Percentiles rank a stretch among this genome's conserved stretches.
Evolutionary conservation across 2,888 invertebrate species (phyloP).

Genomic region (Bibio marci): DNA sequence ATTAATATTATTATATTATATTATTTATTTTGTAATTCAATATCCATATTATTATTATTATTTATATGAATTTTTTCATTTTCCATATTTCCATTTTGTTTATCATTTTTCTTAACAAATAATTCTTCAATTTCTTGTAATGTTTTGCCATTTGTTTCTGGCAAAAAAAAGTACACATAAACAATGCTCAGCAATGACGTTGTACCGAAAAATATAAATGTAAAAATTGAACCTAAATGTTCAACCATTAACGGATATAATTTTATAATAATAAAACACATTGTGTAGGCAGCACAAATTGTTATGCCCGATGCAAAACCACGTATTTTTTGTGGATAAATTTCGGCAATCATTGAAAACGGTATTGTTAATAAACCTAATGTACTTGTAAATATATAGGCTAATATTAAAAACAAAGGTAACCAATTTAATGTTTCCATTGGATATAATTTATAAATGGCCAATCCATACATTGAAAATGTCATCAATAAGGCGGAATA

Average conservation of each 20-base stretch:
- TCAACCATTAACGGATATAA: slow-evolving; percentile 42
- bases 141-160: slow-evolving; percentile 52
- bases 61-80: too few relatives aligned
- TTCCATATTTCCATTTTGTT: too few relatives aligned
- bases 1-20: too few relatives aligned
- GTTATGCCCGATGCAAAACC: slow-evolving; percentile 50
- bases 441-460: slow-evolving; percentile 27
- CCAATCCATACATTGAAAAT: slow-evolving; percentile 37
- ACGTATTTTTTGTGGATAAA: slow-evolving; percentile 43
- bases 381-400: slow-evolving; percentile 30
- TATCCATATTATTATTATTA: too few relatives aligned
- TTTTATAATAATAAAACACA: slow-evolving; percentile 50
- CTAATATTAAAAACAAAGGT: background rate
- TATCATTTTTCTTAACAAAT: too few relatives aligned
- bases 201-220: slow-evolving; percentile 43
- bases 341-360: slow-evolving; percentile 59
- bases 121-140: slow-evolving; percentile 48
- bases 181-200: slow-evolving; percentile 39
- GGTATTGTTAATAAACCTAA: slow-evolving; percentile 44
- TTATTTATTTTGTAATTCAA: too few relatives aligned
- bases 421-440: slow-evolving; percentile 10
- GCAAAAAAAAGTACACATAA: slow-evolving; percentile 40
- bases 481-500: slow-evolving; percentile 45
- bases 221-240: slow-evolving; percentile 37
- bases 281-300: slow-evolving; percentile 42